phyloP scores from a whole-genome alignment of 2,888 invertebrate genomes.

The Trichopoda pennipes region DNA sequence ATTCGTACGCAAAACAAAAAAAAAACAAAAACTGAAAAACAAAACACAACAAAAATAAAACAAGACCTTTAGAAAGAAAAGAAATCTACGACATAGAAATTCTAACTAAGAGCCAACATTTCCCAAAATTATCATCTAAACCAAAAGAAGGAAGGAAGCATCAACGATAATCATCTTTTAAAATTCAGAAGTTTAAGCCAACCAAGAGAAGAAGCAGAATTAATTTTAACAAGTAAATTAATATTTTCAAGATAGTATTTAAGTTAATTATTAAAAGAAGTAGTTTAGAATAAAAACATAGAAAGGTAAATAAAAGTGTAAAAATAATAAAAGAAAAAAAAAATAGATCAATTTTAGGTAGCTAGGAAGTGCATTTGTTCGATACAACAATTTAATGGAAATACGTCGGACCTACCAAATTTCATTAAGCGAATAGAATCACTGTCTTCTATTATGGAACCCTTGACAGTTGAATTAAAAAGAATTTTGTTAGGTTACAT shows the following conservation, averaged over 20 bases:
- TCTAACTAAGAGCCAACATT: slow-evolving; percentile 5
- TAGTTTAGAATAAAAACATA: slow-evolving; percentile 21
- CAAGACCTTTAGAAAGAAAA: slow-evolving; percentile 21
- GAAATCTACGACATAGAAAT: slow-evolving; percentile 19
- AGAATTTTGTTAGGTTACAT: slow-evolving; percentile 38
- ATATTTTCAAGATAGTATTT: slow-evolving; percentile 30
- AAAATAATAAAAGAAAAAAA: no score
- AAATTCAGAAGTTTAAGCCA: slow-evolving; percentile 31
- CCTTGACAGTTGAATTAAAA: no score
- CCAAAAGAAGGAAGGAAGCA: no score
- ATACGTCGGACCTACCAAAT: no score
- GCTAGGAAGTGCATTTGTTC: no score
- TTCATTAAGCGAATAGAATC: no score
- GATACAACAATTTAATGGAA: no score
- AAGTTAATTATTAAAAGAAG: slow-evolving; percentile 33
- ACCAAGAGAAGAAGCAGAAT: slow-evolving; percentile 30
- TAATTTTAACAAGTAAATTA: slow-evolving; percentile 21
- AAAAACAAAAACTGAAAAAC: no score
- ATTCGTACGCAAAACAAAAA: no score
- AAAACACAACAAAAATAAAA: slow-evolving; percentile 5
- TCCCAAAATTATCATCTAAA: slow-evolving; percentile 15
- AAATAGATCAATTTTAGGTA: slow-evolving; percentile 23
- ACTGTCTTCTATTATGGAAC: no score
- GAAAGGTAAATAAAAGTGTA: background rate
- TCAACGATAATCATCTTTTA: slow-evolving; percentile 12